Evolutionary conservation across 1,140 invertebrate species (phyloP), one percentile per base, ranked within the genome.

Genomic region (Saccostrea cuccullata): DNA sequence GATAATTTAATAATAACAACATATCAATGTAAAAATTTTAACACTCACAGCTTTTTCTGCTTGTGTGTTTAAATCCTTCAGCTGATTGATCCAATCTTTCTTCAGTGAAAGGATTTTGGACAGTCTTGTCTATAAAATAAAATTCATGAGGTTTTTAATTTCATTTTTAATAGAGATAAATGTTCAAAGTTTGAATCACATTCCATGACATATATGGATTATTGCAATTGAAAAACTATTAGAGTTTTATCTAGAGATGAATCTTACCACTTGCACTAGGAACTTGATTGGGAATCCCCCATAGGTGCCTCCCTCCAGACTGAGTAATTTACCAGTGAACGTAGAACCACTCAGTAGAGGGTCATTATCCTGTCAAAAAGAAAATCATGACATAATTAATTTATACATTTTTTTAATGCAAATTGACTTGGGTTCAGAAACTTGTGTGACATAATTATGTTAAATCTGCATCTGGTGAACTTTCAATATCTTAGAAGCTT

Each of bases 61-160:
- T 94, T 98, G 97, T 89, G 97, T 96, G 93, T 99, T 99, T 97
- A 99, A 98, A 67, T 97, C 97, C 93, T 97, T 97, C 67, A 99
- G 94, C 67, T 96, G 96, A 87, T 96, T 96, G 20, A 99, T 97
- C 95, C 97, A 97, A 6, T 96, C 96, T 91, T 97, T 97, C 94
- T 99, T 99, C 0, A 97, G 96, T 86, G 96, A 96, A 23, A 98
- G 95, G 92, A 98, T 97, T 96, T 98, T 99, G 84, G 97, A 97
- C 70, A 98, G 96, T 91, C 97, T 88, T 47, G 94, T 95, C 96
- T 96, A 90, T 30, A 92, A 92, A 30, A 85, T 26, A 36, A 88
- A 84, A 86, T 26, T 55, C 12, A 88, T 23, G 30, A 36, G 30
- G 2, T 36, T 36, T 36, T 36, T 36, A 36, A 36, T 36, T 36